Evolutionary conservation across 2,797 vertebrate species (phyloP), one percentile per base, ranked within the genome.

Genomic region (Ara ararauna): DNA sequence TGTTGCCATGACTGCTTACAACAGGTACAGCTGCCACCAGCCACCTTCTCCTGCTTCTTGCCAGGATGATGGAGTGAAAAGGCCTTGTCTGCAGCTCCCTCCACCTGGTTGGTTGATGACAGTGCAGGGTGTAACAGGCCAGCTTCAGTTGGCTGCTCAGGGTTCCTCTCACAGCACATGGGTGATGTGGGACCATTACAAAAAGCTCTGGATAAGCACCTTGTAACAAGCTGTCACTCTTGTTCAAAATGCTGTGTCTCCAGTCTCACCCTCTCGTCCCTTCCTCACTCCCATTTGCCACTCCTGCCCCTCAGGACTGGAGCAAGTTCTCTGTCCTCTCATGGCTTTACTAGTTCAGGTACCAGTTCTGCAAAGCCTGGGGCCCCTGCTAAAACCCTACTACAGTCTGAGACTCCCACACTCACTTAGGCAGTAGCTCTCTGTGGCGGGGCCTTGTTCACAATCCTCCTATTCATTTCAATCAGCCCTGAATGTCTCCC

Each of bases 241-340:
- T 40, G 11, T 76, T 87, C 21, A 70, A 34, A 94, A 74, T 40
- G 11, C 53, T 48, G 5, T 77, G 7, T 74, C 45, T 60, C n/a
- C 14, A 19, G 67, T 44, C 44, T 56, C 34, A 58, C n/a, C 40
- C 44, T 45, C 29, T 53, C 1, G 0, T 75, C 45, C 45, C 2
- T 2, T 40, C 29, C 34, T 38, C 0, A 0, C 32, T 81, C 47
- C 68, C 15, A 3, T 50, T 73, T 76, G 47, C 56, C 65, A 29
- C 45, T 7, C 20, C 36, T 42, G 2, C 20, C 48, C 26, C 27
- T 9, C 2, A 2, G 66, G 22, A 66, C 23, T 65, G 0, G 0
- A 65, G 56, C 40, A 76, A 36, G 29, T 76, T 70, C 32, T 14
- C 13, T 61, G 11, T 42, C n/a, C 48, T 64, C 8, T 62, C 23